phyloP scores from a whole-genome alignment of 2,888 invertebrate genomes.

The Lasioglossum oenotherae region DNA sequence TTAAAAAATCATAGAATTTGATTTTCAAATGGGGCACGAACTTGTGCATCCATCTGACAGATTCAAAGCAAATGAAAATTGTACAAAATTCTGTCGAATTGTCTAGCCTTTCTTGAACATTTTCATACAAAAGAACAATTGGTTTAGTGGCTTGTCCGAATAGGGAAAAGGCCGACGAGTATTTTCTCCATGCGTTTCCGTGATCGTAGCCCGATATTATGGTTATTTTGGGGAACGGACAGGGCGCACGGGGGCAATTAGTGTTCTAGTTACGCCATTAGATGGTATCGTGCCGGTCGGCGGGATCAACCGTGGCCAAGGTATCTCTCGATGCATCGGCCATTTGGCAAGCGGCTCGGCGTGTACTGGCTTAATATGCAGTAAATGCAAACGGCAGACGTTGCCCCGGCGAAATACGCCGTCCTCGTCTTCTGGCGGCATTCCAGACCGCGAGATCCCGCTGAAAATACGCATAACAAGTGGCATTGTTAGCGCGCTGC shows the following conservation, averaged over 20 bases:
- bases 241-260: slow-evolving; percentile 15
- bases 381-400: slow-evolving; percentile 63
- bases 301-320: slow-evolving; percentile 41
- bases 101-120: too few species aligned
- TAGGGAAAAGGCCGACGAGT: background rate
- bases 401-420: slow-evolving; percentile 52
- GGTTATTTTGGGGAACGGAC: background rate
- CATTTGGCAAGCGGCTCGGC: slow-evolving; percentile 55
- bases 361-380: slow-evolving; percentile 67
- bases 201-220: background rate
- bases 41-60: too few species aligned
- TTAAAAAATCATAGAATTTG: too few species aligned
- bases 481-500: slow-evolving; percentile 61
- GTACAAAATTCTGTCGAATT: too few species aligned
- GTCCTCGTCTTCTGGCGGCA: slow-evolving; percentile 39
- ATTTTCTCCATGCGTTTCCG: background rate
- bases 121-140: background rate
- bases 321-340: slow-evolving; percentile 46
- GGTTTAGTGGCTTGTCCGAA: background rate
- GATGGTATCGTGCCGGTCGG: slow-evolving; percentile 11
- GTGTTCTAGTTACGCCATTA: background rate
- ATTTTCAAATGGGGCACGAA: too few species aligned
- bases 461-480: slow-evolving; percentile 58
- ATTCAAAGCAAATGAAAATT: too few species aligned
- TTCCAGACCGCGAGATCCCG: slow-evolving; percentile 45